Percentiles rank a stretch among this genome's conserved stretches.
These are phyloP conservation scores for Bedellia somnulentella DNA, from an alignment of 2,888 invertebrate species.

Conservation along the genomic window DNA sequence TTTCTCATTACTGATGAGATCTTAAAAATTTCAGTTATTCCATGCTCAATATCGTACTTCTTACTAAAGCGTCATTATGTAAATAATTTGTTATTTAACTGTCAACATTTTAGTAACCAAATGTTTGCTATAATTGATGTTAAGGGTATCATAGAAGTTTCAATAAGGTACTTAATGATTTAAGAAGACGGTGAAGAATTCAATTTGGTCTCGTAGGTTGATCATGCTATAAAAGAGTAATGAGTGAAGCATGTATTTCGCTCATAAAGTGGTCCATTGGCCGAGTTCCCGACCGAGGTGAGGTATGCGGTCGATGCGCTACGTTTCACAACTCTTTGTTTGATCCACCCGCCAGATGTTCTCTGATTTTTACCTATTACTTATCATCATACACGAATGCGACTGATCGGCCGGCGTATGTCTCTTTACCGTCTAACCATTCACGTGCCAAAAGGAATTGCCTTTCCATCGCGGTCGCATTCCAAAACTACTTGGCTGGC, in stretches of 20 bases:
- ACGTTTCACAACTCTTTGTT: slow-evolving; percentile 50
- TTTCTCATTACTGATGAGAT: no score
- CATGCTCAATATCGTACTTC: no score
- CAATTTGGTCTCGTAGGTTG: no score
- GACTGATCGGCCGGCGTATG: slow-evolving; percentile 19
- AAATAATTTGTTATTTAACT: no score
- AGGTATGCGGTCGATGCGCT: slow-evolving; percentile 33
- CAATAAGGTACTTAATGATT: no score
- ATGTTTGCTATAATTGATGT: no score
- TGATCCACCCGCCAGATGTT: slow-evolving; percentile 29
- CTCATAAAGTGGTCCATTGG: slow-evolving; percentile 36
- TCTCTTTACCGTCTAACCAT: slow-evolving; percentile 52
- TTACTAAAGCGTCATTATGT: no score
- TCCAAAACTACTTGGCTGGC: slow-evolving; percentile 31
- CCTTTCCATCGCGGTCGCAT: slow-evolving; percentile 44
- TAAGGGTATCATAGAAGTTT: no score
- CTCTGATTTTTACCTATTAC: slow-evolving; percentile 5
- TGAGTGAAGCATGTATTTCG: slow-evolving; percentile 22
- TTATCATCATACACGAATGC: neutral
- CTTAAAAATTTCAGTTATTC: no score
- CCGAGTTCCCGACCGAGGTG: slow-evolving; percentile 34
- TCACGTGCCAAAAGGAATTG: slow-evolving; percentile 40
- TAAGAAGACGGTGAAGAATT: no score
- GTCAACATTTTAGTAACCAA: no score
- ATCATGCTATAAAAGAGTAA: no score